Percentiles rank a stretch among this genome's conserved stretches.
Conservation (phyloP, 2,113 vertebrate species). For the Saguinus midas region DNA sequence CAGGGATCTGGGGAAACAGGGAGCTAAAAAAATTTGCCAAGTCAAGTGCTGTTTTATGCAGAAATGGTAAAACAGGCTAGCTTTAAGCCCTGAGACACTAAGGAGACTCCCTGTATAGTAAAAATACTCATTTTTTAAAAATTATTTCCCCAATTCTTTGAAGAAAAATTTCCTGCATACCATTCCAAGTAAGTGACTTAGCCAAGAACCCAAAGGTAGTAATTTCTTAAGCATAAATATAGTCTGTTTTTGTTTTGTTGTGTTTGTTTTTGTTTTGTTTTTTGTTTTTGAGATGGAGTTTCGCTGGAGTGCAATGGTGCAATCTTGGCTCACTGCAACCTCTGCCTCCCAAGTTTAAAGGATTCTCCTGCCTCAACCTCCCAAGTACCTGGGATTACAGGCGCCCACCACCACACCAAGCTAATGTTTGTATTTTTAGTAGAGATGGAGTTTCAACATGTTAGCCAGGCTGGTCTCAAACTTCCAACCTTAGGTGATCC, state of each 20-base stretch:
- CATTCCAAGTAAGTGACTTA: background rate
- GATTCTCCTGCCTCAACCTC: too few species aligned
- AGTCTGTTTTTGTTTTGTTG: background rate
- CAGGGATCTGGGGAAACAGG: background rate
- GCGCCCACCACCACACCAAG: too few species aligned
- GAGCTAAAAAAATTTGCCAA: background rate
- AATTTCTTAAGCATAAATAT: constrained; percentile 31
- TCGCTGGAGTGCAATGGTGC: too few species aligned
- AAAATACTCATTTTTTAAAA: background rate
- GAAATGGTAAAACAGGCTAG: background rate
- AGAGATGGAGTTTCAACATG: too few species aligned
- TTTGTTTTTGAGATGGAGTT: too few species aligned
- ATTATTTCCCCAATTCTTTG: constrained; percentile 13
- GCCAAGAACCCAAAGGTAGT: background rate
- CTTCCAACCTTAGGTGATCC: background rate
- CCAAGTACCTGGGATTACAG: too few species aligned
- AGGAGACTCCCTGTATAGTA: background rate
- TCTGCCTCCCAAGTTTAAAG: too few species aligned
- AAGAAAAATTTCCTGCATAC: background rate
- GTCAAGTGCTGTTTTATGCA: background rate
- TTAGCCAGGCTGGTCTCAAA: too few species aligned
- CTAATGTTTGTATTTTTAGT: too few species aligned
- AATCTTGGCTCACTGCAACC: too few species aligned
- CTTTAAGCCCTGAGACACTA: constrained; percentile 16
- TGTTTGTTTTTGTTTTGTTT: too few species aligned